Percentiles rank a stretch among this genome's conserved stretches.
Conservation (phyloP, 2,888 invertebrate species). For the Pterobdella sp. region DNA sequence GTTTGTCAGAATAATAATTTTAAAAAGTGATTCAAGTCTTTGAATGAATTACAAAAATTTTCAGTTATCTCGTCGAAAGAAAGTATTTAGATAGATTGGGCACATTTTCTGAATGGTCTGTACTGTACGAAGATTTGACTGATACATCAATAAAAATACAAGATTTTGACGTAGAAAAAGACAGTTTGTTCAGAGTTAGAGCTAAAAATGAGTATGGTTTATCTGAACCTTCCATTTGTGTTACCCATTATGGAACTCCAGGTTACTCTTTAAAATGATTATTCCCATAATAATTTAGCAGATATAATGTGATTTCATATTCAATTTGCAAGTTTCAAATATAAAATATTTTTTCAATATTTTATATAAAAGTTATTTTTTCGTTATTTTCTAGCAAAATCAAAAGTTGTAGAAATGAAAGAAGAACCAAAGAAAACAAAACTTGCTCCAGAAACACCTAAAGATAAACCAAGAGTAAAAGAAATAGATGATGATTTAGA, state of each 20-base stretch:
- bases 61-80: conserved; percentile 45
- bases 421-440: conserved; percentile 32
- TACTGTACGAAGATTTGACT: conserved; percentile 54
- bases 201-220: conserved; percentile 94
- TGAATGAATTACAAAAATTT: too few relatives aligned
- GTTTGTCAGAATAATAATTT: too few relatives aligned
- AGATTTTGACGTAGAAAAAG: conserved; percentile 73
- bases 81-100: conserved; percentile 67
- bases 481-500: conserved; percentile 57
- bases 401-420: conserved; percentile 16
- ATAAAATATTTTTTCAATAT: background rate
- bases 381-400: background rate
- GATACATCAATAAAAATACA: conserved; percentile 42
- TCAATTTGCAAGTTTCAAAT: background rate
- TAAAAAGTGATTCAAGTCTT: too few relatives aligned
- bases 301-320: too few relatives aligned
- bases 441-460: conserved; percentile 35
- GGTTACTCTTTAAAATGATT: too few relatives aligned
- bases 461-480: conserved; percentile 35
- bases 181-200: conserved; percentile 87
- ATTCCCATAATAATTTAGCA: too few relatives aligned
- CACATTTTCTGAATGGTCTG: conserved; percentile 73
- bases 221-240: conserved; percentile 88
- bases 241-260: conserved; percentile 52
- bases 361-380: conserved; percentile 2